A percentile compares a stretch with the other conserved stretches of the same genome.
Conservation (phyloP, 2,113 vertebrate genomes). For the Oreochromis tanganicae region DNA sequence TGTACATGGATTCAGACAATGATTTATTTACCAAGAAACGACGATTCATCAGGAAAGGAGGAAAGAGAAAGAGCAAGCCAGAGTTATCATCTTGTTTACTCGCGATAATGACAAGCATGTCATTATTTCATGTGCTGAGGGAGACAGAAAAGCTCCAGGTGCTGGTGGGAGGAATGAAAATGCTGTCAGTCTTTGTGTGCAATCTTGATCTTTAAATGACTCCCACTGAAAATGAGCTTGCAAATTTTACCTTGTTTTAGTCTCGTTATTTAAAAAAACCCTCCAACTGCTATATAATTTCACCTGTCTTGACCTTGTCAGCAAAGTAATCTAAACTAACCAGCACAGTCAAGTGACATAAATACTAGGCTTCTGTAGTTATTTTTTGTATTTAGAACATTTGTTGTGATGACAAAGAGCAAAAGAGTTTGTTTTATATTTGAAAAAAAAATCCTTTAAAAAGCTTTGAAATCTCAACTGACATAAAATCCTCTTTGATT, state of each 20-base stretch:
- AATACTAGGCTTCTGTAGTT: not conserved
- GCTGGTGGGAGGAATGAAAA: not conserved
- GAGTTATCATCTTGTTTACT: not conserved
- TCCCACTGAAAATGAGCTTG: not conserved
- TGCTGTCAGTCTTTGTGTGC: not conserved
- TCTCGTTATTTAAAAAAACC: accelerated
- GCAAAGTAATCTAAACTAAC: not conserved
- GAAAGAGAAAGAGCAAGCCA: not conserved
- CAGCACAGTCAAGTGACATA: not conserved
- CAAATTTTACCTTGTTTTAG: not conserved
- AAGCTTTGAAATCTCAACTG: not conserved
- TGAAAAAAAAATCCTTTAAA: not conserved
- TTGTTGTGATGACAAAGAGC: not conserved
- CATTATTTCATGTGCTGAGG: not conserved
- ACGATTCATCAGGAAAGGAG: not conserved
- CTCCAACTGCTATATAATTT: not conserved
- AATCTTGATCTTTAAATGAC: not conserved
- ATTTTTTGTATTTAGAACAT: not conserved
- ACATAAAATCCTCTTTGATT: not conserved
- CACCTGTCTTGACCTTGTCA: not conserved
- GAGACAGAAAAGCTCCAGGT: not conserved
- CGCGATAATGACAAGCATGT: not conserved
- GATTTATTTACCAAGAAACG: not conserved
- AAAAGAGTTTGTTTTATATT: not conserved
- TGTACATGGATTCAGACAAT: not conserved